Percentiles rank a stretch among this genome's conserved stretches.
phyloP scores from a whole-genome alignment of 1,140 invertebrate species.

The Lepidotrigona ventralis region DNA sequence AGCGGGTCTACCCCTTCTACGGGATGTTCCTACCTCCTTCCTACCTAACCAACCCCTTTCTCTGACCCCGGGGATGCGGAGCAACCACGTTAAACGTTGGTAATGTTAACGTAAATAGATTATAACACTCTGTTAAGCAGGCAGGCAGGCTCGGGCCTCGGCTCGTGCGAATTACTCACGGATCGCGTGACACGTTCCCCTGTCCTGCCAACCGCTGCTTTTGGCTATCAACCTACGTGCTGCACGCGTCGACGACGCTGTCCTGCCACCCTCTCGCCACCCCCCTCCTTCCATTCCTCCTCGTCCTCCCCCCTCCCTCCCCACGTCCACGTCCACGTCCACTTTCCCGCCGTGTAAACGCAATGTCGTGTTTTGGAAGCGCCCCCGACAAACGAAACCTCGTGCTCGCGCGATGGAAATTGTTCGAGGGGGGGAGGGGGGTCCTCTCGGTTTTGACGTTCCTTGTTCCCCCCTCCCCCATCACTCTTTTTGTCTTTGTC shows the following conservation, averaged over 20 bases:
- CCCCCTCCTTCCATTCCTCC: constrained; percentile 17
- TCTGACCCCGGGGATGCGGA: constrained; percentile 70
- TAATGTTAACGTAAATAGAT: constrained; percentile 82
- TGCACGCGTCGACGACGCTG: constrained; percentile 73
- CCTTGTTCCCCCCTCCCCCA: background rate
- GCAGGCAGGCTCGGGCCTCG: constrained; percentile 72
- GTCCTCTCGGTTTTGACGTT: constrained; percentile 19
- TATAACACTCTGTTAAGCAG: constrained; percentile 82
- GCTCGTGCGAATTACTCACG: constrained; percentile 80
- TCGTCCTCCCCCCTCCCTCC: constrained; percentile 2
- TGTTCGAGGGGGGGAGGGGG: background rate
- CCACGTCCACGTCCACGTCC: constrained; percentile 29
- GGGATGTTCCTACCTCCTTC: constrained; percentile 50
- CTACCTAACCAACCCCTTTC: constrained; percentile 66
- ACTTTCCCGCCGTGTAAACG: constrained; percentile 59
- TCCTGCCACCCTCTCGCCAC: constrained; percentile 47
- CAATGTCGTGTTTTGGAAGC: constrained; percentile 65
- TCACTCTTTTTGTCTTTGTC: too few relatives aligned
- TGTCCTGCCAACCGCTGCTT: constrained; percentile 79
- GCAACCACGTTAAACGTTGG: constrained; percentile 80
- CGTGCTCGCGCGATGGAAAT: constrained; percentile 41
- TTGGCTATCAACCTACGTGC: constrained; percentile 77
- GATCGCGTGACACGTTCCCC: constrained; percentile 80
- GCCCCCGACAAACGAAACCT: constrained; percentile 57
- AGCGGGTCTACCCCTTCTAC: constrained; percentile 40